phyloP scores from a whole-genome alignment of 2,888 invertebrate genomes.

The Gastracanthus pulcherrimus region DNA sequence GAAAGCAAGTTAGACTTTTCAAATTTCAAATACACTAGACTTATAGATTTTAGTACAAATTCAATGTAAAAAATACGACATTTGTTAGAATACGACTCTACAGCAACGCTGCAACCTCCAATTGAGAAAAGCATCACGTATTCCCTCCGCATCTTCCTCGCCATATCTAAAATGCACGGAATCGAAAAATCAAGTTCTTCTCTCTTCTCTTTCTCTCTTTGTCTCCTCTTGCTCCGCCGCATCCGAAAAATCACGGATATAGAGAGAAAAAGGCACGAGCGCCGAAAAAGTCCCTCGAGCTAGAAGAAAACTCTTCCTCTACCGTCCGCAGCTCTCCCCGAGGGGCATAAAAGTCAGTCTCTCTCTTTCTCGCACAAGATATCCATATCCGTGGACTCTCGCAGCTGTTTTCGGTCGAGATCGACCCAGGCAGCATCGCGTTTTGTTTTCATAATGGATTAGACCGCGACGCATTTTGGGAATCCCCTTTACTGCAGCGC shows the following conservation, averaged over 20 bases:
- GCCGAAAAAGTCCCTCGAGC: not conserved
- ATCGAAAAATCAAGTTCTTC: not conserved
- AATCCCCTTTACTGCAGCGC: not conserved
- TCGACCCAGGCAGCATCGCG: not conserved
- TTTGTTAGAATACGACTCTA: not conserved
- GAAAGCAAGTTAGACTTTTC: too few relatives aligned
- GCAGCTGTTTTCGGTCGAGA: not conserved
- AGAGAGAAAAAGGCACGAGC: not conserved
- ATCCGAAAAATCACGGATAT: too few relatives aligned
- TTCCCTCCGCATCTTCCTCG: not conserved
- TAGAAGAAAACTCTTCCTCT: not conserved
- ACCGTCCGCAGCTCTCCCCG: not conserved
- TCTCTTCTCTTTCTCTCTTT: too few relatives aligned
- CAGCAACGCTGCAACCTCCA: not conserved
- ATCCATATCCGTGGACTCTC: not conserved
- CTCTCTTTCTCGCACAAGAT: too few relatives aligned
- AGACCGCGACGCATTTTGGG: constrained; percentile 1
- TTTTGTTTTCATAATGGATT: constrained; percentile 40
- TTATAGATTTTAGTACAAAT: too few relatives aligned
- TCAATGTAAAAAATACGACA: too few relatives aligned
- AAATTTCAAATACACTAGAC: too few relatives aligned
- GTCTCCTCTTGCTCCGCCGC: too few relatives aligned
- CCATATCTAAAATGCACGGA: not conserved
- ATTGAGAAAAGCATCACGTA: not conserved
- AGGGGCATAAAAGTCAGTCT: not conserved